Evolutionary conservation across 2,797 vertebrate genomes (phyloP), one percentile per base, ranked within the genome.

Genomic region (Notamacropus eugenii): DNA sequence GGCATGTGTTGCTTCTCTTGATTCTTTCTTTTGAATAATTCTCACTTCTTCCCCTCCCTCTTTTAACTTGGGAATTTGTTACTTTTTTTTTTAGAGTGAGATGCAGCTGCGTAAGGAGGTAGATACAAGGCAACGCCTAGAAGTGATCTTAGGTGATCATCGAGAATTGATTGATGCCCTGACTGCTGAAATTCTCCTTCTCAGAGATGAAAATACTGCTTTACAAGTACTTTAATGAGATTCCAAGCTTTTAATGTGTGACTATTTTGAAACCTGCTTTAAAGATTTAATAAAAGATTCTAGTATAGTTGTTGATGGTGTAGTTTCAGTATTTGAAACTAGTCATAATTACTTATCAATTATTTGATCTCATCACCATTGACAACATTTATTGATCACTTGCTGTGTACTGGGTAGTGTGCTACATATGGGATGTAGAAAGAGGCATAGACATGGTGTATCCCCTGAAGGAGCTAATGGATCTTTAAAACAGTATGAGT

Each of bases 81-180:
- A 91, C 52, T 52, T 4, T 24, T n/a, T n/a, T 62, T 93, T 22
- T 91, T 54, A 99, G 99, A 99, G 97, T 96, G 99, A 99, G 94
- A 98, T 99, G 50, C 99, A 99, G 55, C 97, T 99, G 19, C 98
- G 97, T 94, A 98, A 98, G 93, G 99, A 99, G 93, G 97, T 98
- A 1, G 91, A 95, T 91, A 98, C 98, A 62, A 99, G 98, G 93
- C 98, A 98, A 58, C 98, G 95, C 19, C 98, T 99, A 58, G 97
- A 99, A 93, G 98, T 98, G 57, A 98, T 98, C 93, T 62, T 99
- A 97, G 98, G 91, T 50, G 99, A 99, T 94, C 99, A 99, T 92
- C 99, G 98, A 93, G 98, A 98, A 46, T 98, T 99, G 96, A 99
- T 99, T 31, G 99, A 99, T 96, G 99, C 99, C 92, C 98, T 99